phyloP scores from a whole-genome alignment of 2,888 invertebrate species.

The Muschampia plurimacula region DNA sequence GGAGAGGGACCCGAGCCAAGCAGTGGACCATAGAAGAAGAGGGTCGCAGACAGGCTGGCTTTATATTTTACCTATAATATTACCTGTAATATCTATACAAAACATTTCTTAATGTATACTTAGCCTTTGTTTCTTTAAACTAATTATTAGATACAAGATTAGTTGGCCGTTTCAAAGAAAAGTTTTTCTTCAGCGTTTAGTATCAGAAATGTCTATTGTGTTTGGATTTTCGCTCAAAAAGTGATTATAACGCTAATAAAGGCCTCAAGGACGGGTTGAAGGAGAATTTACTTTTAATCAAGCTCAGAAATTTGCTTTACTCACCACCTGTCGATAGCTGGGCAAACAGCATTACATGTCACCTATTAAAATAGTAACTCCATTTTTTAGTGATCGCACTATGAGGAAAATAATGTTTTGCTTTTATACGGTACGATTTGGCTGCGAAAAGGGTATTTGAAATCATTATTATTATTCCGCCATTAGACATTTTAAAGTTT shows the following conservation, averaged over 20 bases:
- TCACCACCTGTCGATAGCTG: conserved; percentile 37
- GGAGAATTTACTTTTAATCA: conserved; percentile 44
- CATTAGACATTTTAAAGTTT: not conserved
- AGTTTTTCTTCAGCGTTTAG: not conserved
- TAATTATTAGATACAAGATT: not conserved
- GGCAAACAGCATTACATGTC: conserved; percentile 43
- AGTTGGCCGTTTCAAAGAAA: not conserved
- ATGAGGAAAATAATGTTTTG: not conserved
- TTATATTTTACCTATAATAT: no score
- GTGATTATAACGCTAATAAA: conserved; percentile 34
- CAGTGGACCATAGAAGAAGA: no score
- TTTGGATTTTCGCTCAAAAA: conserved; percentile 18
- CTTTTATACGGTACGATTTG: conserved; percentile 22
- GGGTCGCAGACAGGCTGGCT: no score
- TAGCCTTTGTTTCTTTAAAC: not conserved
- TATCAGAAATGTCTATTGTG: conserved; percentile 10
- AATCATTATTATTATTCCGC: not conserved
- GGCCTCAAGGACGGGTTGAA: conserved; percentile 25
- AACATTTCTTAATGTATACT: not conserved
- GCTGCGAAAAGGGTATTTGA: not conserved
- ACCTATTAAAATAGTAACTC: conserved; percentile 31
- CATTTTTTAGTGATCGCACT: conserved; percentile 18
- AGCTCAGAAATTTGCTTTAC: conserved; percentile 53
- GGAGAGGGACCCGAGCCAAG: no score
- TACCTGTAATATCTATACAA: no score